Percentiles rank a stretch among this genome's conserved stretches.
Conservation (phyloP, 1,140 invertebrate genomes). For the Dreissena rostriformis region DNA sequence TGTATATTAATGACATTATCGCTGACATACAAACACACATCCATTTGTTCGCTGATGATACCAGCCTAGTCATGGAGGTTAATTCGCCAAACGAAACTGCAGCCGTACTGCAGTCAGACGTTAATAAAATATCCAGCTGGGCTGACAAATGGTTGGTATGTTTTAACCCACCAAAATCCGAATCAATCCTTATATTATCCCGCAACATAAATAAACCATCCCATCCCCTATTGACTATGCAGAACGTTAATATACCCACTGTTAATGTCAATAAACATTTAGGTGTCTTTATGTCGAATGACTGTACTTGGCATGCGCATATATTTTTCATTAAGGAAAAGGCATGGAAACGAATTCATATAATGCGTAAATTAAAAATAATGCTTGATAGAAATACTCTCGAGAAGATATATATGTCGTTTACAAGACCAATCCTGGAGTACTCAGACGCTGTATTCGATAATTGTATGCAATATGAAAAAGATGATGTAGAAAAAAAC, state of each 20-base stretch:
- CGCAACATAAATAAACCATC: not conserved
- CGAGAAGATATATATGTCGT: constrained; percentile 16
- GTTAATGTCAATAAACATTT: constrained; percentile 17
- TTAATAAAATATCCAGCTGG: constrained; percentile 1
- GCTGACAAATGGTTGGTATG: constrained; percentile 19
- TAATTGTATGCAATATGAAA: not conserved
- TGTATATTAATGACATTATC: too few species aligned
- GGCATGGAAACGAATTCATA: too few species aligned
- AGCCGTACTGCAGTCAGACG: not conserved
- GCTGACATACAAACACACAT: too few species aligned
- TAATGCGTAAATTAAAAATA: constrained; percentile 1
- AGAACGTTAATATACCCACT: not conserved
- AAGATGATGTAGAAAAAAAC: constrained; percentile 10
- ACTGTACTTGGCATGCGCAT: constrained; percentile 23
- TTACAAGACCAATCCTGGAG: constrained; percentile 25
- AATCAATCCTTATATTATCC: constrained; percentile 14
- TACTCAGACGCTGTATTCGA: constrained; percentile 10
- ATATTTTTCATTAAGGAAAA: constrained; percentile 11
- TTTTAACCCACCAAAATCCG: constrained; percentile 36
- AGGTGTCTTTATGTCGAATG: constrained; percentile 2
- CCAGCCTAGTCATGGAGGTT: constrained; percentile 14
- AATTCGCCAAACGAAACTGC: not conserved
- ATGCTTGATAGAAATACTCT: constrained; percentile 15
- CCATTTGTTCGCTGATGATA: constrained; percentile 27
- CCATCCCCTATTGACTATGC: not conserved